Percentiles rank a stretch among this genome's conserved stretches.
Conservation (phyloP, 1,140 invertebrate species). For the Brachionus plicatilis region DNA sequence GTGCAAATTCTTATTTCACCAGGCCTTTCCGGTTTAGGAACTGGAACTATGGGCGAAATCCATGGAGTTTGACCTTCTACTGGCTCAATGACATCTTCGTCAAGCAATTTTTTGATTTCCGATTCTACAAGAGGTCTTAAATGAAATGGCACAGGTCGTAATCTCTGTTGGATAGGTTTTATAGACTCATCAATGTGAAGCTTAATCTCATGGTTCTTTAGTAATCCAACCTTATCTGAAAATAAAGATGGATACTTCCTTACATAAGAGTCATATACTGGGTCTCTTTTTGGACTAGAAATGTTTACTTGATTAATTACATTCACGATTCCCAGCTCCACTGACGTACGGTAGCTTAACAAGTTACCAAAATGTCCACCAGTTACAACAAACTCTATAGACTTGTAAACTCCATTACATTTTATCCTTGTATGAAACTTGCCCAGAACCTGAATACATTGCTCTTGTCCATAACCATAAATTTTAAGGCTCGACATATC, state of each 20-base stretch:
- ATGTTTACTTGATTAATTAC: not conserved
- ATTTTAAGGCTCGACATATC: too few relatives aligned
- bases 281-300: not conserved
- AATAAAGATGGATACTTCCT: constrained; percentile 5
- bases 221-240: not conserved
- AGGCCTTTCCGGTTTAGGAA: too few relatives aligned
- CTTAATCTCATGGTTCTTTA: not conserved
- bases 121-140: not conserved
- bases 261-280: not conserved
- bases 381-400: not conserved
- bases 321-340: not conserved
- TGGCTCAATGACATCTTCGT: too few relatives aligned
- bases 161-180: not conserved
- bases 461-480: too few relatives aligned
- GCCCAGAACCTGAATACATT: too few relatives aligned
- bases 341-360: not conserved
- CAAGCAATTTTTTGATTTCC: not conserved
- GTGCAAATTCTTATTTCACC: too few relatives aligned
- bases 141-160: not conserved
- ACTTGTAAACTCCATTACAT: too few relatives aligned
- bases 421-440: too few relatives aligned
- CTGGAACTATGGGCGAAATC: too few relatives aligned
- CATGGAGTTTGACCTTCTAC: too few relatives aligned
- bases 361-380: not conserved
- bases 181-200: too few relatives aligned